These are phyloP conservation scores for Shinisaurus crocodilurus DNA, from an alignment of 2,113 vertebrate species.

Conservation along the genomic window DNA sequence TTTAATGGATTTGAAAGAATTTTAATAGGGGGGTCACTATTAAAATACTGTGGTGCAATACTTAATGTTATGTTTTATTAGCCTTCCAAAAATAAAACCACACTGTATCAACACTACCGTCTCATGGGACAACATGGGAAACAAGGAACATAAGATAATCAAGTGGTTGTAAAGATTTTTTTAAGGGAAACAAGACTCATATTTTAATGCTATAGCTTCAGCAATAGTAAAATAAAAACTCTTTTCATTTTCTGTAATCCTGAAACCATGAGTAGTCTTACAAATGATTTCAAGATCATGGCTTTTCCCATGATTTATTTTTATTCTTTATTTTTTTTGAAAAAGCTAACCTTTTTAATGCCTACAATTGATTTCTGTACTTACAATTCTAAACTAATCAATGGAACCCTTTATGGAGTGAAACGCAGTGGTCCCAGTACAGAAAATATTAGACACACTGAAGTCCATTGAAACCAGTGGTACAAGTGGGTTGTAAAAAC, in stretches of 20 bases:
- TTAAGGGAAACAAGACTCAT: neutral
- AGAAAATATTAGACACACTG: neutral
- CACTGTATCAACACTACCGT: slow-evolving; percentile 55
- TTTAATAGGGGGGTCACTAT: slow-evolving; percentile 48
- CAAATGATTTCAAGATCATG: neutral
- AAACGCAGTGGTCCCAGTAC: neutral
- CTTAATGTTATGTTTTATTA: slow-evolving; percentile 28
- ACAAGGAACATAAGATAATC: slow-evolving; percentile 34
- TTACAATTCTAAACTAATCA: neutral
- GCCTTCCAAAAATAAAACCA: slow-evolving; percentile 62
- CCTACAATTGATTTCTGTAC: neutral
- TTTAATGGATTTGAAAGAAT: slow-evolving; percentile 53
- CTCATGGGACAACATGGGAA: slow-evolving; percentile 46
- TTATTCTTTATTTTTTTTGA: neutral
- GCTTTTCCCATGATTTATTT: neutral
- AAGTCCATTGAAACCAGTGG: neutral
- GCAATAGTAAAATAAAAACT: neutral
- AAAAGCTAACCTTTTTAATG: neutral
- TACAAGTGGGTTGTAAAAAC: too few relatives aligned
- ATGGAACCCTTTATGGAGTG: neutral
- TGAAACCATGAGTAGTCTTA: neutral
- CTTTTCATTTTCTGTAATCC: neutral
- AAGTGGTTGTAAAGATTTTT: slow-evolving; percentile 46
- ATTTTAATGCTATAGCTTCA: neutral
- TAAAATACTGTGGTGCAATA: slow-evolving; percentile 51